Percentiles rank a stretch among this genome's conserved stretches.
phyloP scores from a whole-genome alignment of 2,797 vertebrate genomes.

The Myotis vivesi region DNA sequence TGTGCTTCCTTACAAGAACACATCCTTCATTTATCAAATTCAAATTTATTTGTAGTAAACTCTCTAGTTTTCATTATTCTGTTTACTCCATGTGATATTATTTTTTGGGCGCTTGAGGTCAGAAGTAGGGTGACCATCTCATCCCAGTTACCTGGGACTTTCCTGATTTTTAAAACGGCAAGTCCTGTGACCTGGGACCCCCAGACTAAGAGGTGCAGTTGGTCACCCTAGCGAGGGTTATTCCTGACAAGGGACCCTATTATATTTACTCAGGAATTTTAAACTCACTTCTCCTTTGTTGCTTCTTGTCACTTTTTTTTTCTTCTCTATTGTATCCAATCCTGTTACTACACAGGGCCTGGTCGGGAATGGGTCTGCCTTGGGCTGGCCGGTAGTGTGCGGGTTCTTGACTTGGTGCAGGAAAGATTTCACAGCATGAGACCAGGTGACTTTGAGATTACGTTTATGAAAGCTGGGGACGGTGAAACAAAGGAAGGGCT shows the following conservation, averaged over 20 bases:
- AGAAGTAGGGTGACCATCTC: neutral
- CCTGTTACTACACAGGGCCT: too few relatives aligned
- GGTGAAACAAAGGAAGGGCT: neutral
- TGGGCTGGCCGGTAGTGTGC: too few relatives aligned
- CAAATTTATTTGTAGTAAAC: neutral
- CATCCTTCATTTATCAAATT: neutral
- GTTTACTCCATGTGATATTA: neutral
- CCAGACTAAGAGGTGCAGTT: neutral
- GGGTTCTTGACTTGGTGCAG: too few relatives aligned
- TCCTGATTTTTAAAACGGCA: neutral
- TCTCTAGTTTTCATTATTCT: neutral
- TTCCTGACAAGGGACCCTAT: neutral
- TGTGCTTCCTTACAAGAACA: neutral
- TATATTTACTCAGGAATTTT: neutral
- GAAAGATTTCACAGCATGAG: neutral
- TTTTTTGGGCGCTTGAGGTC: neutral
- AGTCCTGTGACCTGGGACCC: neutral
- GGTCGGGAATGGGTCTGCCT: too few relatives aligned
- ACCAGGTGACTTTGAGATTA: neutral
- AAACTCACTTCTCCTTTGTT: neutral
- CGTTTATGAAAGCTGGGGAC: neutral
- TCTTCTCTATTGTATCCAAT: neutral
- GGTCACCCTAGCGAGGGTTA: neutral
- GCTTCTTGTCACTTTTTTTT: neutral
- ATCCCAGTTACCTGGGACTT: neutral